Conservation (phyloP, 37 sponge, comb jelly and placozoan genomes). For the Tethya wilhelma region DNA sequence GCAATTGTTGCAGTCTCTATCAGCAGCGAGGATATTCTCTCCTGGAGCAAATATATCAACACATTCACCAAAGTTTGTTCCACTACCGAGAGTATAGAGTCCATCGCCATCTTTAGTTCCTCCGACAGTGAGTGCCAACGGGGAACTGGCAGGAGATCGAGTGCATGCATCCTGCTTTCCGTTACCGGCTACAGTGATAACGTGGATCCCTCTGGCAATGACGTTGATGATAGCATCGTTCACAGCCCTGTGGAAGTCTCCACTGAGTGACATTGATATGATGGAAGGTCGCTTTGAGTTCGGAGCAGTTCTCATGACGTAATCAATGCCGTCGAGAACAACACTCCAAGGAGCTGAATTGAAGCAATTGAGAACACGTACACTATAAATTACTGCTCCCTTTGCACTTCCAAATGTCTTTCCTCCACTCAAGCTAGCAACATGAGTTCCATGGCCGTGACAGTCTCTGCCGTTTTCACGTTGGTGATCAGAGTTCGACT, state of each 20-base stretch:
- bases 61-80: slow-evolving; percentile 68
- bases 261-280: slow-evolving; percentile 69
- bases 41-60: slow-evolving; percentile 81
- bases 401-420: slow-evolving; percentile 73
- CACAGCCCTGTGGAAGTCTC: slow-evolving; percentile 27
- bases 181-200: slow-evolving; percentile 70
- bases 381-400: slow-evolving; percentile 54
- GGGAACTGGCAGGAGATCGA: slow-evolving; percentile 37
- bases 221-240: slow-evolving; percentile 36
- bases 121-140: slow-evolving; percentile 58
- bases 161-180: slow-evolving; percentile 41
- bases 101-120: slow-evolving; percentile 53
- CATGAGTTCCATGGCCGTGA: slow-evolving; percentile 84
- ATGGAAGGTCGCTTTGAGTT: slow-evolving; percentile 26
- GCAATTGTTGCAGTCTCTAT: slow-evolving; percentile 34
- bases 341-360: slow-evolving; percentile 63
- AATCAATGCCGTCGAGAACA: slow-evolving; percentile 53
- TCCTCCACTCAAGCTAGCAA: slow-evolving; percentile 72
- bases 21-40: slow-evolving; percentile 39
- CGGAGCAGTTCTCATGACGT: neutral
- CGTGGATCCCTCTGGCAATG: slow-evolving; percentile 32
- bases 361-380: slow-evolving; percentile 55
- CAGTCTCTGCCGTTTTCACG: slow-evolving; percentile 57
- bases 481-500: neutral
- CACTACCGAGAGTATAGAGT: slow-evolving; percentile 33